Evolutionary conservation across 2,888 invertebrate species (phyloP).

Genomic region (Anorthoa munda): DNA sequence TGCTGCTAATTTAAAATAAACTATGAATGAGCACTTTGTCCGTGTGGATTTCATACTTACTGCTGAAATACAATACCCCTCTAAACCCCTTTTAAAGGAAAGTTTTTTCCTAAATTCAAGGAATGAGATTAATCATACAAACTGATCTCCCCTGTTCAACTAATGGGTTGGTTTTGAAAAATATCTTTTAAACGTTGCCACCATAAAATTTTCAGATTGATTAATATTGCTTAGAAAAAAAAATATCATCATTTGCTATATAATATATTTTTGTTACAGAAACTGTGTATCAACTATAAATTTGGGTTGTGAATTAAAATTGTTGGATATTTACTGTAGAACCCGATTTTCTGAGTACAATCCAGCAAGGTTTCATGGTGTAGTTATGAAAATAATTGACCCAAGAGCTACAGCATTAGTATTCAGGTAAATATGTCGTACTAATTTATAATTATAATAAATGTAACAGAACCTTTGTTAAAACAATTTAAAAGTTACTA

Average conservation of each 20-base stretch:
- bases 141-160: no score
- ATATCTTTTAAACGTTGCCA: no score
- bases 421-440: constrained; percentile 79
- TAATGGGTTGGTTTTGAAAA: no score
- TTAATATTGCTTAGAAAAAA: no score
- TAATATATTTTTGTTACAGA: constrained; percentile 84
- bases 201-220: no score
- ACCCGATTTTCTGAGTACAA: constrained; percentile 96
- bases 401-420: constrained; percentile 94
- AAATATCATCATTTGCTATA: no score
- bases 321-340: constrained; percentile 94
- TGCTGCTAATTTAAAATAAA: not conserved
- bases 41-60: no score
- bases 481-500: not conserved
- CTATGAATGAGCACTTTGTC: no score
- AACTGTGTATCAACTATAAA: constrained; percentile 96
- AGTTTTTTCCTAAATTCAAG: no score
- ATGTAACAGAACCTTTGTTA: not conserved
- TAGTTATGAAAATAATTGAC: constrained; percentile 95
- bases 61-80: no score
- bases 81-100: no score
- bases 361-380: constrained; percentile 95
- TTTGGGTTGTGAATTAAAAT: constrained; percentile 93
- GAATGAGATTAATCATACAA: no score
- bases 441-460: not conserved